These are phyloP conservation scores for Chrysogorgia sp. DNA, from an alignment of 92 coral and sea anemone species.

Conservation along the genomic window DNA sequence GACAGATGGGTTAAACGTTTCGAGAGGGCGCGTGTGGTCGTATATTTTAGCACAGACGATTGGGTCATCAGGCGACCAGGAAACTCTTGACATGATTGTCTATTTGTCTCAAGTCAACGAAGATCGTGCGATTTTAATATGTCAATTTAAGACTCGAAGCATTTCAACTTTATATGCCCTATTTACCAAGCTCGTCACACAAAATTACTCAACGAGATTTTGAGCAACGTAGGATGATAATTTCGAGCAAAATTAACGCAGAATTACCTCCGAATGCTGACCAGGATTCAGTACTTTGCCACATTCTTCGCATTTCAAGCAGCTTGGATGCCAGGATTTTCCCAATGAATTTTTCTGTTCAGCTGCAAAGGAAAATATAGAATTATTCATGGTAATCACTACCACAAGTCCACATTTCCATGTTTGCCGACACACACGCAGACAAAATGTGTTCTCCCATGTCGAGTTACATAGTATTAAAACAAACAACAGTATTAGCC, in stretches of 20 bases:
- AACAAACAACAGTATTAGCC: background rate
- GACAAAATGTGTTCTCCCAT: background rate
- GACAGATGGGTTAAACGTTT: background rate
- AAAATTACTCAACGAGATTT: background rate
- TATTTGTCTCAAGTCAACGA: too few species aligned
- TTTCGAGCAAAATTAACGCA: background rate
- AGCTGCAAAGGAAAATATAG: conserved; percentile 57
- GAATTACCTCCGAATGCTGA: conserved; percentile 90
- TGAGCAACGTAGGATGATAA: background rate
- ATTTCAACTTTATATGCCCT: too few species aligned
- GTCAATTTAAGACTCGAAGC: too few species aligned
- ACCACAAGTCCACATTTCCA: background rate
- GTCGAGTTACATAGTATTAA: background rate
- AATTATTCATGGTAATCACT: too few species aligned
- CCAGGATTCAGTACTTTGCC: conserved; percentile 96
- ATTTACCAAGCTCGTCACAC: background rate
- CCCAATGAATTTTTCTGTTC: conserved; percentile 96
- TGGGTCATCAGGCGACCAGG: too few species aligned
- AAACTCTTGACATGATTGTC: too few species aligned
- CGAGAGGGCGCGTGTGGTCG: too few species aligned
- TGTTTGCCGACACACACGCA: too few species aligned
- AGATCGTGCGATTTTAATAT: too few species aligned
- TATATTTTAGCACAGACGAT: too few species aligned
- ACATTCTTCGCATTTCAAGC: conserved; percentile 95
- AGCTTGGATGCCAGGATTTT: conserved; percentile 96